These are phyloP conservation scores for Deroplatys truncata DNA, from an alignment of 2,888 invertebrate genomes.

Conservation along the genomic window DNA sequence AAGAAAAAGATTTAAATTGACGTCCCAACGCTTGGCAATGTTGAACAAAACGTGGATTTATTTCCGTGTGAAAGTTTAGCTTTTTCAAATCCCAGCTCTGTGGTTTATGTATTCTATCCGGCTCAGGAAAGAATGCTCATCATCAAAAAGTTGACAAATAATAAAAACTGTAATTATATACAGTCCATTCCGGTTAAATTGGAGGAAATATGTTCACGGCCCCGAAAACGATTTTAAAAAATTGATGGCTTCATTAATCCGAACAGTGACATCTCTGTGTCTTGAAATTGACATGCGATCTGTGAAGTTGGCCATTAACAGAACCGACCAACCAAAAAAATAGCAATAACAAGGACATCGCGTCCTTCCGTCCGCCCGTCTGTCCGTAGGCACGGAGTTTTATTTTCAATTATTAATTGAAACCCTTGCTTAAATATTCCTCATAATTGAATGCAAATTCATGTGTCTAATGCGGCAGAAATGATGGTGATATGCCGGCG, in stretches of 20 bases:
- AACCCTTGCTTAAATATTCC: not conserved
- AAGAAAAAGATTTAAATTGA: too few relatives aligned
- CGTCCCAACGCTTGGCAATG: too few relatives aligned
- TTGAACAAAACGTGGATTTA: not conserved
- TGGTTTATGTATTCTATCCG: not conserved
- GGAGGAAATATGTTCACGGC: not conserved
- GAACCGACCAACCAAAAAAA: not conserved
- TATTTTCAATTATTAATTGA: slow-evolving; percentile 1
- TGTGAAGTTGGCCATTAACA: not conserved
- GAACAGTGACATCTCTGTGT: not conserved
- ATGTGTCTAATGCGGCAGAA: not conserved
- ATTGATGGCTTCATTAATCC: not conserved
- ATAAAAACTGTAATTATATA: not conserved
- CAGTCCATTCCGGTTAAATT: not conserved
- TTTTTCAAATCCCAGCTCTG: not conserved
- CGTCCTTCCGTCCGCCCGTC: not conserved
- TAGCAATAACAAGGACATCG: not conserved
- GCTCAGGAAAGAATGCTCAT: not conserved
- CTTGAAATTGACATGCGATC: not conserved
- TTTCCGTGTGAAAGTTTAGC: not conserved
- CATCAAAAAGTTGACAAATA: not conserved
- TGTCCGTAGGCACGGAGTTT: not conserved
- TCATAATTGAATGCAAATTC: not conserved
- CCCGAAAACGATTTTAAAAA: not conserved
- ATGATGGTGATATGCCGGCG: not conserved